Evolutionary conservation across 2,888 invertebrate genomes (phyloP).

Genomic region (Orchesella flavescens): DNA sequence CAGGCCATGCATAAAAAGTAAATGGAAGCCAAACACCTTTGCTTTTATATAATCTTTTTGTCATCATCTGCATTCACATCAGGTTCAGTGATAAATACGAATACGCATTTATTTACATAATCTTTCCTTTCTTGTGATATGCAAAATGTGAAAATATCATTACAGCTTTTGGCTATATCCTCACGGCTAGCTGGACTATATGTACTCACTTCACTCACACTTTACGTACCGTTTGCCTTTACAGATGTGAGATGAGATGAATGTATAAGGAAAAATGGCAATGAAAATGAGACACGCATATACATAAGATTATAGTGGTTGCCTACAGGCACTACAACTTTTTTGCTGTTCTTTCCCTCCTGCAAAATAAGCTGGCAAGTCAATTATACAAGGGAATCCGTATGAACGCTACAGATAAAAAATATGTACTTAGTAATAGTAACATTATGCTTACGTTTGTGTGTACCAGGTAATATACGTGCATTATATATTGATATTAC

Average conservation of each 20-base stretch:
- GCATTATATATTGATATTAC: too few species aligned
- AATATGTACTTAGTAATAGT: too few species aligned
- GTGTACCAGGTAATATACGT: too few species aligned
- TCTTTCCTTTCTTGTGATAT: conserved; percentile 18
- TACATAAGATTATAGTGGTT: conserved; percentile 26
- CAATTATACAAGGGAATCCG: conserved; percentile 5
- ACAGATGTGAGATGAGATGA: too few species aligned
- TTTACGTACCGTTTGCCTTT: background rate
- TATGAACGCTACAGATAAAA: background rate
- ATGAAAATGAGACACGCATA: conserved; percentile 22
- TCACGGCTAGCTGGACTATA: background rate
- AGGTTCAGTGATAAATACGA: conserved; percentile 14
- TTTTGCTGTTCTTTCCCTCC: conserved; percentile 51
- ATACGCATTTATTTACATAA: conserved; percentile 48
- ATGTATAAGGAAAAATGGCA: conserved; percentile 40
- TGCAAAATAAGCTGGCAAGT: conserved; percentile 1
- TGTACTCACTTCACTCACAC: background rate
- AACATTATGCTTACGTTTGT: too few species aligned
- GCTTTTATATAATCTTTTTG: conserved; percentile 7
- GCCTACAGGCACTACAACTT: conserved; percentile 52
- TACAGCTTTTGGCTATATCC: too few species aligned
- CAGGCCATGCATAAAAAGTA: conserved; percentile 39
- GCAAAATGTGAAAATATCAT: conserved; percentile 19
- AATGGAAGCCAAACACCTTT: conserved; percentile 1
- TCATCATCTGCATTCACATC: conserved; percentile 24